Conservation (phyloP, 2,888 invertebrate genomes). For the Cheiracanthium punctorium region DNA sequence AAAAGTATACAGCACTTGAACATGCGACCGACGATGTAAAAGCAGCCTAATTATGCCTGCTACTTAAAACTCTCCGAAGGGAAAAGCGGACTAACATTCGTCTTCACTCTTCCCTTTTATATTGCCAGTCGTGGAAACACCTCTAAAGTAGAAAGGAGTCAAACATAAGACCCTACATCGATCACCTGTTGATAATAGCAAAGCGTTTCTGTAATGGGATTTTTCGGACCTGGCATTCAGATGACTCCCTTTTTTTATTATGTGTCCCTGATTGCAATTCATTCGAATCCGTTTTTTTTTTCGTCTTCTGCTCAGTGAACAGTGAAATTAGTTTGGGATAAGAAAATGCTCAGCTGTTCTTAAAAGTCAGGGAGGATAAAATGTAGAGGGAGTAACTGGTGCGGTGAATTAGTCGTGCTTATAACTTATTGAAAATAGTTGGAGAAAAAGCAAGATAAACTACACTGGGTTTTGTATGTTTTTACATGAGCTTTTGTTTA, state of each 20-base stretch:
- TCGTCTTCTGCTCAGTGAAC: neutral
- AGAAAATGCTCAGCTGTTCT: neutral
- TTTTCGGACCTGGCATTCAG: neutral
- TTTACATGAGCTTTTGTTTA: no score
- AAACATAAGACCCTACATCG: no score
- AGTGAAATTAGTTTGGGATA: neutral
- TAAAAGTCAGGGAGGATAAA: neutral
- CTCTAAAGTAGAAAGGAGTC: no score
- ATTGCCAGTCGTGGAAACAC: no score
- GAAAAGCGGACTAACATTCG: no score
- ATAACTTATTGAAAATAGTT: neutral
- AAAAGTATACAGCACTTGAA: no score
- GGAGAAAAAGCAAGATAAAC: neutral
- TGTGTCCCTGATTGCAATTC: neutral
- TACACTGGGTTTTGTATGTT: no score
- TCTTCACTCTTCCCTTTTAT: no score
- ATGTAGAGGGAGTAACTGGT: no score
- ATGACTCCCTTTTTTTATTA: neutral
- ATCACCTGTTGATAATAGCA: neutral
- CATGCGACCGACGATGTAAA: no score
- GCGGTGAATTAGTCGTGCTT: neutral
- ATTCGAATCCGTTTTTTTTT: neutral
- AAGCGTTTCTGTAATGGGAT: neutral
- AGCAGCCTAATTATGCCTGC: no score
- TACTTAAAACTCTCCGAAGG: no score